A percentile compares a stretch with the other conserved stretches of the same genome.
Evolutionary conservation across 2,113 vertebrate genomes (phyloP).

Genomic region (Camelus dromedarius): DNA sequence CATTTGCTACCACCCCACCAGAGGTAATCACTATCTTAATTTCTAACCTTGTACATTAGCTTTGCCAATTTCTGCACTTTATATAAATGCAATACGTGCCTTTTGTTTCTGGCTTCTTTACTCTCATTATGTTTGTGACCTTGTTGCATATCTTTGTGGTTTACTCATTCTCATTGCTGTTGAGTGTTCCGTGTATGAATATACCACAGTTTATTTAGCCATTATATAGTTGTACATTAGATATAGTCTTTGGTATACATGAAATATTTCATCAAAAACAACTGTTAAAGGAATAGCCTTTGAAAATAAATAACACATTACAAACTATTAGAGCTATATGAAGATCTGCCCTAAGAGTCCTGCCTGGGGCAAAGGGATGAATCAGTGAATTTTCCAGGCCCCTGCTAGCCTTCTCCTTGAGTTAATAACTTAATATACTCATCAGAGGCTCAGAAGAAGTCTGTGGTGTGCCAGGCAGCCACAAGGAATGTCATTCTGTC

Average conservation of each 20-base stretch:
- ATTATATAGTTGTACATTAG: background rate
- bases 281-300: background rate
- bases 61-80: constrained; percentile 26
- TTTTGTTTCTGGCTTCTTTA: constrained; percentile 5
- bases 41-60: background rate
- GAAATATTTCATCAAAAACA: background rate
- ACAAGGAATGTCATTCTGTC: background rate
- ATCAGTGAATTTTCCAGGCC: background rate
- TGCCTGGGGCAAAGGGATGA: background rate
- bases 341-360: background rate
- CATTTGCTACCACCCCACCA: background rate
- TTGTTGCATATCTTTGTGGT: background rate
- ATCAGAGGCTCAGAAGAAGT: background rate
- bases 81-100: background rate
- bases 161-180: background rate
- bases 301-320: background rate
- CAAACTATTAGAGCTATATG: background rate
- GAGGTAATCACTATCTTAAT: background rate
- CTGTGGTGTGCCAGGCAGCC: background rate
- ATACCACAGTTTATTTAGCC: constrained; percentile 9
- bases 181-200: background rate
- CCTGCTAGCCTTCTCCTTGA: background rate
- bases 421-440: background rate
- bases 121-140: background rate
- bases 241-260: constrained; percentile 5